Evolutionary conservation across 2,113 vertebrate genomes (phyloP).

Genomic region (Aramus guarauna): DNA sequence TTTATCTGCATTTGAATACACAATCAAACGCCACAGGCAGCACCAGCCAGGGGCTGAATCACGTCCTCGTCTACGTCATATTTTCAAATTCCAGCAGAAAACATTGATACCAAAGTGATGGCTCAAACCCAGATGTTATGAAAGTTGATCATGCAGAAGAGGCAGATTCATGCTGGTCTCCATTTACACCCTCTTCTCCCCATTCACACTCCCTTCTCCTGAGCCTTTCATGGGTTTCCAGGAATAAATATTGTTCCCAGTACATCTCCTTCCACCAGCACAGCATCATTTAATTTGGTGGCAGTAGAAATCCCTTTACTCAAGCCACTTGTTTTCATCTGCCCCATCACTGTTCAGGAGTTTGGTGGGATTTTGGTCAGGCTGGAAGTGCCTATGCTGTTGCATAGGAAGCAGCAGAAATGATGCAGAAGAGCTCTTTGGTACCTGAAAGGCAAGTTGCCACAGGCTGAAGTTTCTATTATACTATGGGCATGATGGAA

Average conservation of each 20-base stretch:
- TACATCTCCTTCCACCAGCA: neutral
- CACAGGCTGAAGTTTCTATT: neutral
- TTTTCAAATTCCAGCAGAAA: neutral
- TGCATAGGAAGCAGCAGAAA: neutral
- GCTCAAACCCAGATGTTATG: neutral
- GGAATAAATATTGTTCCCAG: neutral
- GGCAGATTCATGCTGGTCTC: neutral
- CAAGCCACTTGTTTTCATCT: neutral
- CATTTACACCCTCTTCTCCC: neutral
- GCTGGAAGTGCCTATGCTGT: neutral
- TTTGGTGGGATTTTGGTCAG: neutral
- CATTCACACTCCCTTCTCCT: neutral
- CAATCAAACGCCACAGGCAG: neutral
- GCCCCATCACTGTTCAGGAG: neutral
- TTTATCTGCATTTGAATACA: constrained; percentile 17
- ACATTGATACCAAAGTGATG: neutral
- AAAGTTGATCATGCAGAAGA: neutral
- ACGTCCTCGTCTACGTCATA: neutral
- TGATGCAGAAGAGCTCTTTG: neutral
- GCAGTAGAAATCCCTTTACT: neutral
- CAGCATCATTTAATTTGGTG: neutral
- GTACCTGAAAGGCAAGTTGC: neutral
- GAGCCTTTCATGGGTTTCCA: neutral
- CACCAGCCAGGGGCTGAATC: neutral
- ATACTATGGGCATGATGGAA: neutral